These are phyloP conservation scores for Crotophaga sulcirostris DNA, from an alignment of 2,113 vertebrate genomes.

Conservation along the genomic window DNA sequence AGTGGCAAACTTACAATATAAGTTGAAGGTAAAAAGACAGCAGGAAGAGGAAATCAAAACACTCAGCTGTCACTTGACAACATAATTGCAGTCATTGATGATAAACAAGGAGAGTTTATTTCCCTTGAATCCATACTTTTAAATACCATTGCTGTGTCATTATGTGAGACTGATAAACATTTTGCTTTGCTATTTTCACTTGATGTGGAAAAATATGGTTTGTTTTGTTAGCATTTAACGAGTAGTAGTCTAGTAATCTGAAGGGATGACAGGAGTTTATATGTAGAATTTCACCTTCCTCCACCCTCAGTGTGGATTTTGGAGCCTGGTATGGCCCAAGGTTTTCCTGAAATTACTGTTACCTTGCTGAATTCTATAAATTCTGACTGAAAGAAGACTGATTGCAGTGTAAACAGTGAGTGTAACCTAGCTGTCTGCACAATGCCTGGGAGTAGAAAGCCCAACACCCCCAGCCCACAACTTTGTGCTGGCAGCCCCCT, in stretches of 20 bases:
- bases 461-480: rapidly evolving
- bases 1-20: background rate
- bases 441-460: background rate
- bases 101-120: slow-evolving; percentile 50
- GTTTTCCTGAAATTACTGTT: background rate
- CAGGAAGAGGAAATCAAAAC: slow-evolving; percentile 44
- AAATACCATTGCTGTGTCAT: background rate
- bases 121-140: background rate
- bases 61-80: slow-evolving; percentile 12
- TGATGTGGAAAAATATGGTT: background rate
- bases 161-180: background rate
- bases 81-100: slow-evolving; percentile 40
- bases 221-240: background rate
- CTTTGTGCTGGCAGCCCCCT: background rate
- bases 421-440: background rate
- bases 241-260: background rate
- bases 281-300: background rate
- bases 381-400: background rate
- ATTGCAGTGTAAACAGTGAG: rapidly evolving
- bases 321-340: background rate
- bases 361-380: background rate
- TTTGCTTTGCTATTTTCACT: background rate
- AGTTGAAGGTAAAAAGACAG: slow-evolving; percentile 17
- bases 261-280: background rate
- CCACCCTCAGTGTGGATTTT: background rate